Conservation (phyloP, 2,113 vertebrate species). For the Crotalus helleri region DNA sequence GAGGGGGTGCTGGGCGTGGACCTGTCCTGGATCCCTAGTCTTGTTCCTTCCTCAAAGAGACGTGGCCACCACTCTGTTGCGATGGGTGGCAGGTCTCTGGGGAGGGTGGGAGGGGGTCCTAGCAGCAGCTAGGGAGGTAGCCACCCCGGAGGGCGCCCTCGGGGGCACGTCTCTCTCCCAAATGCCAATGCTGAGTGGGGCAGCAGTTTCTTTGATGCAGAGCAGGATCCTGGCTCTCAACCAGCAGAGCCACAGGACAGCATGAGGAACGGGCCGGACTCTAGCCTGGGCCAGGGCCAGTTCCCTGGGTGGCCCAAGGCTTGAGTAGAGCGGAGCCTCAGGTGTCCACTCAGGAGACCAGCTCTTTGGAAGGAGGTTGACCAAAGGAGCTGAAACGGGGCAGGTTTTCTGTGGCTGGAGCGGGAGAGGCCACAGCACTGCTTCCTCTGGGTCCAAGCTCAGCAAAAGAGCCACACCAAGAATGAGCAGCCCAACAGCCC, state of each 20-base stretch:
- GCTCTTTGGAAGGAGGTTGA: background rate
- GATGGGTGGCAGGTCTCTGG: background rate
- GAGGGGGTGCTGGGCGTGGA: background rate
- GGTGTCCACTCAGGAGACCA: background rate
- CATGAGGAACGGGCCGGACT: rapidly evolving
- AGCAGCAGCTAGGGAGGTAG: background rate
- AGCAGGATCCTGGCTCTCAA: background rate
- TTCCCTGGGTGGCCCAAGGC: background rate
- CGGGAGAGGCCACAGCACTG: background rate
- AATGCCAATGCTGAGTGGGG: conserved; percentile 14
- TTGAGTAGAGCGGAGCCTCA: background rate
- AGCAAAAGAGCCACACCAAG: background rate
- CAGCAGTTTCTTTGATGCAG: conserved; percentile 3
- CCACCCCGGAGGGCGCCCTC: background rate
- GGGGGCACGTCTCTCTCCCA: conserved; percentile 18
- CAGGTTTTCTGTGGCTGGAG: background rate
- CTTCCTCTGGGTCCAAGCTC: background rate
- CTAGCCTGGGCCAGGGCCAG: background rate
- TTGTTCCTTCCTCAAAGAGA: background rate
- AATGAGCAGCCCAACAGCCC: background rate
- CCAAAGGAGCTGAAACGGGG: background rate
- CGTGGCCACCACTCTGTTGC: background rate
- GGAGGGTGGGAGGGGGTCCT: background rate
- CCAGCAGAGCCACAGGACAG: background rate
- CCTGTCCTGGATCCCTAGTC: background rate